These are phyloP conservation scores for Drosophila sturtevanti DNA, from an alignment of 1,140 invertebrate genomes.

Conservation along the genomic window DNA sequence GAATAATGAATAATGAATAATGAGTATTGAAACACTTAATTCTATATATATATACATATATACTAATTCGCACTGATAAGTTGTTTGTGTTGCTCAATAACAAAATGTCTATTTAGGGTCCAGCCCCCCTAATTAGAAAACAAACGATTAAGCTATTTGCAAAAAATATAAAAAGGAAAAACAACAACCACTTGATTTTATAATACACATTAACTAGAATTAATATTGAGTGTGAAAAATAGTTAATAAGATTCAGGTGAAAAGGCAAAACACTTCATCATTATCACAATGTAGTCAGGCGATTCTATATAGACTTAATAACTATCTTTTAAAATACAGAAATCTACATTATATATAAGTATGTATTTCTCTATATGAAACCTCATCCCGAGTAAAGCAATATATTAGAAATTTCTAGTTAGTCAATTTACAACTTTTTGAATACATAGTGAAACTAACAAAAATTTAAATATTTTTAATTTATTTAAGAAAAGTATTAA, in stretches of 20 bases:
- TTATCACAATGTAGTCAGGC: not conserved
- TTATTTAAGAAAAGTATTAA: no score
- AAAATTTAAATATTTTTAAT: no score
- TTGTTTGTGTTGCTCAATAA: not conserved
- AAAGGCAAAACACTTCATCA: not conserved
- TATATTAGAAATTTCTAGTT: no score
- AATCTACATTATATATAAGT: no score
- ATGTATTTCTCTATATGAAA: no score
- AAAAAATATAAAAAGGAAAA: no score
- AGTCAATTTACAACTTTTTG: no score
- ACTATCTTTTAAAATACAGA: no score
- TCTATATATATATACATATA: not conserved
- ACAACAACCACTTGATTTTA: slow-evolving; percentile 9
- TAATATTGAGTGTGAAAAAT: slow-evolving; percentile 9
- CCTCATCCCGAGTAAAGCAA: no score
- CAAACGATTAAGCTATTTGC: no score
- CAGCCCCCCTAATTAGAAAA: slow-evolving; percentile 5
- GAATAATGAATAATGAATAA: slow-evolving; percentile 46
- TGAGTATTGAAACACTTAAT: slow-evolving; percentile 24
- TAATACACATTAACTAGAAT: slow-evolving; percentile 18
- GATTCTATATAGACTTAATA: no score
- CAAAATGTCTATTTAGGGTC: slow-evolving; percentile 2
- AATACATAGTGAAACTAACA: no score
- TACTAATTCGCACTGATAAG: slow-evolving; percentile 29
- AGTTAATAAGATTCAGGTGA: not conserved